Evolutionary conservation across 2,888 invertebrate species (phyloP), one percentile per base, ranked within the genome.

Genomic region (Heteromurus nitidus): DNA sequence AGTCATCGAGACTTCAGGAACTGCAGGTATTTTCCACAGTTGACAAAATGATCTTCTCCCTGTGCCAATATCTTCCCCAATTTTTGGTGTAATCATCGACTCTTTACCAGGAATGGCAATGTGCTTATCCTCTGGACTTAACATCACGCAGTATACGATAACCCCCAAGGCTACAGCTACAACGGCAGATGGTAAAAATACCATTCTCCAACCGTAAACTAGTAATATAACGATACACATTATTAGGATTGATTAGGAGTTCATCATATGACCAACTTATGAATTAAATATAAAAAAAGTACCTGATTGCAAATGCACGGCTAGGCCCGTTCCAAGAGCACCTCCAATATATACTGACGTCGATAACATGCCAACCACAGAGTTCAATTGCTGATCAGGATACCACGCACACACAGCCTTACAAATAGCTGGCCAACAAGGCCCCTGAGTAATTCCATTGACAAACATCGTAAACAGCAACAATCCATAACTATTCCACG

Each of bases 331-430:
- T 26, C 90, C 90, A 13, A 89, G 83, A 31, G 90, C 88, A 28
- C 90, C 90, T 24, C 90, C 90, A 62, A 89, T 89, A 87, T 90
- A 91, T 2, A 90, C 90, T 84, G 90, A 89, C 0, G 90, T 90
- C 1, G 90, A 90, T 86, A 90, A 89, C 53, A 90, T 86, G 16
- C 91, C 90, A 87, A 91, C 89, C 31, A 90, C 88, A 18, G 89
- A 88, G 87, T 90, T 90, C 26, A 89, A 87, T 7, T 88, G 86
- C 24, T 87, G 86, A 82, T 90, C 89, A 3, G 90, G 88, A 82
- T 89, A 90, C 90, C 90, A 90, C 5, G 89, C 88, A 30, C 89
- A 88, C 0, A 91, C 84, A 28, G 89, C 88, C 83, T 90, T 90
- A 82, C 89, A 89, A 80, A 89, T 88, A 69, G 90, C 89, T 5